Evolutionary conservation across 2,888 invertebrate genomes (phyloP).

Genomic region (Scaptomyza polygonia): DNA sequence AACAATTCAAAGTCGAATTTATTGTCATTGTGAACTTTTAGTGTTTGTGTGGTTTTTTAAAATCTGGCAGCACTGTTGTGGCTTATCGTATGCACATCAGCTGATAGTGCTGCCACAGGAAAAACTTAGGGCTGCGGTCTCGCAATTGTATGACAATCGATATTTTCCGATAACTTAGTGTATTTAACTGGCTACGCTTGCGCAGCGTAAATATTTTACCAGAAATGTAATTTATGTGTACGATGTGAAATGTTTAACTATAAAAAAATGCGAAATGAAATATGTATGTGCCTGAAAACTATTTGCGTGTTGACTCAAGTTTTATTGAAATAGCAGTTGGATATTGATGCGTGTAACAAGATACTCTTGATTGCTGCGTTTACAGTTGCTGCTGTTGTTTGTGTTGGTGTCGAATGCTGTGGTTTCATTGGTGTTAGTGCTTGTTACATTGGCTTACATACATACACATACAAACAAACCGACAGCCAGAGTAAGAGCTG

Average conservation of each 20-base stretch:
- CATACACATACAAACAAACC: constrained; percentile 15
- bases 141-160: constrained; percentile 26
- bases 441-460: constrained; percentile 49
- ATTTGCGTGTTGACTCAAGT: not conserved
- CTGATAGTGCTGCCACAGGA: constrained; percentile 35
- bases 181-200: constrained; percentile 55
- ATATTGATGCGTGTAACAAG: constrained; percentile 22
- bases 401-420: constrained; percentile 23
- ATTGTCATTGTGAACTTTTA: no score
- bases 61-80: not conserved
- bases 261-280: not conserved
- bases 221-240: constrained; percentile 3
- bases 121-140: not conserved
- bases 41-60: not conserved
- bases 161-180: constrained; percentile 23
- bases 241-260: not conserved
- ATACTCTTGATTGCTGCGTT: constrained; percentile 47
- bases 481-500: constrained; percentile 33
- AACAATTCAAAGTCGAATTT: no score
- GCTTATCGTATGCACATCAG: constrained; percentile 13
- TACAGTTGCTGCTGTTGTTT: constrained; percentile 26
- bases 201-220: constrained; percentile 31
- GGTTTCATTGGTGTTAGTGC: constrained; percentile 30
- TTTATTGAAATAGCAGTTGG: not conserved
- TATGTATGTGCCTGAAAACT: not conserved